Evolutionary conservation across 2,797 vertebrate genomes (phyloP), one percentile per base, ranked within the genome.

Genomic region (Pseudopleuronectes americanus): DNA sequence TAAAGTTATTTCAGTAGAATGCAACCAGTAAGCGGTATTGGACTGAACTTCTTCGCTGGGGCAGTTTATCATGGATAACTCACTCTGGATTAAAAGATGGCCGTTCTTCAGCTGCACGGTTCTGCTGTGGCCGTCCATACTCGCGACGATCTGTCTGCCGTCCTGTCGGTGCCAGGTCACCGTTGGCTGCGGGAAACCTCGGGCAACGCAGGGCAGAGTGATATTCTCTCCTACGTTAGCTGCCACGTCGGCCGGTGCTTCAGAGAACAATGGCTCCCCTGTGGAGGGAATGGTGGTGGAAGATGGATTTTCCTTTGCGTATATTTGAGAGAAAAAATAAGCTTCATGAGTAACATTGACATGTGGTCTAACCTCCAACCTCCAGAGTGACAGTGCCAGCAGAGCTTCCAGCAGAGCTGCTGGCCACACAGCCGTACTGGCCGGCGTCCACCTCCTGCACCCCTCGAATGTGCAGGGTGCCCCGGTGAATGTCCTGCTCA

Each of bases 51-150:
- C 54, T 62, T 26, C 33, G 61, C 64, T 52, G 51, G 54, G 52
- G 66, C 55, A 41, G 68, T 53, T 79, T 75, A 68, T 68, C n/a
- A 62, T 13, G 26, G 33, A 55, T 51, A 83, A 90, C 97, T 96
- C 94, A 99, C 97, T 95, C 72, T 95, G 83, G 22, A 97, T 95
- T 83, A 94, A 87, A 69, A 98, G 94, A 79, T 92, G 84, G 4
- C 95, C 95, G 0, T 90, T 80, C 28, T 93, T 85, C 12, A 90
- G 84, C 63, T 91, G 93, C 74, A 85, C 63, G 45, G 89, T 82
- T 70, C 76, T 76, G 19, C 89, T 71, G 3, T 8, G 65, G 8
- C 9, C 51, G 43, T 65, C 53, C 0, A 83, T 70, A 71, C 77
- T 88, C 23, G 71, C 65, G 7, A 3, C 47, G 84, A 96, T 21